Base-by-base conservation (phyloP, 1,140 invertebrate species). In the Drosophila subpulchrella region DNA sequence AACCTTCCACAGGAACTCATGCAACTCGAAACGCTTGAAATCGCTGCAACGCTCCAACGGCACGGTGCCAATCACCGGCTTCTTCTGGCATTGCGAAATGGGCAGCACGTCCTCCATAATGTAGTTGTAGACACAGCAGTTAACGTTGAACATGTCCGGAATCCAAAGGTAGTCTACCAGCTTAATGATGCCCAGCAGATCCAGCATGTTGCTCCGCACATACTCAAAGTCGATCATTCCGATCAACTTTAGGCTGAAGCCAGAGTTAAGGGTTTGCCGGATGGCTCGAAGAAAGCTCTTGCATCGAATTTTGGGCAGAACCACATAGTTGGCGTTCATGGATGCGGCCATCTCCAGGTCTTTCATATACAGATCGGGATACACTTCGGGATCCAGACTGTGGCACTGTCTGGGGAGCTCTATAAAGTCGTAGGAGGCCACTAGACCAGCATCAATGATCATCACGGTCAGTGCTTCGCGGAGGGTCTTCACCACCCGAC, bases 151-250 rank as follows among this genome's bases (percentile, higher is more conserved):
- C 75, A 90, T 82, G 55, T 91, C 88, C 4, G 83, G 90, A 75
- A 91, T 85, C 90, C 86, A 91, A n/a, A 91, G 53, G 39, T 82
- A 91, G 51, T 91, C 90, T 27, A 91, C 42, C 20, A 85, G 46
- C 57, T 90, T 91, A 5, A 91, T 89, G 8, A 91, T 85, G 5
- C 80, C 86, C 41, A 91, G 42, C 6, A 91, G 53, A 70, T 91
- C 90, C 11, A 91, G 59, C 90, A 91, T 91, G 47, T 91, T 91
- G 10, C 30, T 72, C 6, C 86, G 75, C n/a, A 91, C 58, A 61
- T 89, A 90, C 47, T 91, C 90, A 13, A 91, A 89, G 61, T 91
- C 90, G n/a, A 91, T 89, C 61, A 58, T 78, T 1, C 90, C 90
- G 44, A 91, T 91, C 6, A 91, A 30, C 57, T 81, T 85, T 0